A percentile compares a stretch with the other conserved stretches of the same genome.
phyloP scores from a whole-genome alignment of 2,797 vertebrate genomes.

The Gadopsis bispinosus region DNA sequence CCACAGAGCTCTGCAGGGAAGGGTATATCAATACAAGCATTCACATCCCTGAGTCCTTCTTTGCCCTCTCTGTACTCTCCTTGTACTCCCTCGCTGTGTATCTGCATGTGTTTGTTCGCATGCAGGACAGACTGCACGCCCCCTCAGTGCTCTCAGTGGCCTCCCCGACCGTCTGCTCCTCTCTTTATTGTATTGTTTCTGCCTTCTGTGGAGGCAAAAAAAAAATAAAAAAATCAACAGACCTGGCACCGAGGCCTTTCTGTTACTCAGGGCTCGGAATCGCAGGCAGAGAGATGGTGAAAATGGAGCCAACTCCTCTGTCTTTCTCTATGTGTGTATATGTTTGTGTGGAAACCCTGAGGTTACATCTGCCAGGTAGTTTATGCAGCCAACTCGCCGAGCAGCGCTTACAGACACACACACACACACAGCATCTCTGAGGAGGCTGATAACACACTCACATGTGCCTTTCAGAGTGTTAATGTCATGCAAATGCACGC shows the following conservation, averaged over 20 bases:
- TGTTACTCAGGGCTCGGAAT: constrained; percentile 49
- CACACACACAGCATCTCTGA: constrained; percentile 17
- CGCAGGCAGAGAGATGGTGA: constrained; percentile 48
- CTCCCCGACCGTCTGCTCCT: constrained; percentile 55
- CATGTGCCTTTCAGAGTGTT: constrained; percentile 30
- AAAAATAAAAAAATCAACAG: constrained; percentile 9
- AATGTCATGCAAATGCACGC: constrained; percentile 39
- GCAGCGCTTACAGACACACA: constrained; percentile 28
- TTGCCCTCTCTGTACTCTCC: constrained; percentile 39
- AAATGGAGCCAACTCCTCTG: constrained; percentile 56
- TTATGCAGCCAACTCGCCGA: constrained; percentile 51
- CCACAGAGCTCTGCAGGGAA: constrained; percentile 19
- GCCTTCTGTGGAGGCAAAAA: constrained; percentile 49
- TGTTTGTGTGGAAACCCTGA: constrained; percentile 58
- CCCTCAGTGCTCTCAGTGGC: constrained; percentile 44
- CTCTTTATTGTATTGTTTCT: constrained; percentile 53
- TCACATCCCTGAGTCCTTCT: constrained; percentile 27
- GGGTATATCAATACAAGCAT: constrained; percentile 16
- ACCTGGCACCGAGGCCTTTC: constrained; percentile 37
- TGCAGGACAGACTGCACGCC: constrained; percentile 51
- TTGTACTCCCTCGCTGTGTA: constrained; percentile 35
- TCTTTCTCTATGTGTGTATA: constrained; percentile 36
- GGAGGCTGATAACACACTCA: constrained; percentile 19
- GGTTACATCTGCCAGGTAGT: constrained; percentile 68
- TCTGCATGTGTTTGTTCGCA: constrained; percentile 49